phyloP scores from a whole-genome alignment of 2,888 invertebrate genomes.

The Lathronympha strigana region DNA sequence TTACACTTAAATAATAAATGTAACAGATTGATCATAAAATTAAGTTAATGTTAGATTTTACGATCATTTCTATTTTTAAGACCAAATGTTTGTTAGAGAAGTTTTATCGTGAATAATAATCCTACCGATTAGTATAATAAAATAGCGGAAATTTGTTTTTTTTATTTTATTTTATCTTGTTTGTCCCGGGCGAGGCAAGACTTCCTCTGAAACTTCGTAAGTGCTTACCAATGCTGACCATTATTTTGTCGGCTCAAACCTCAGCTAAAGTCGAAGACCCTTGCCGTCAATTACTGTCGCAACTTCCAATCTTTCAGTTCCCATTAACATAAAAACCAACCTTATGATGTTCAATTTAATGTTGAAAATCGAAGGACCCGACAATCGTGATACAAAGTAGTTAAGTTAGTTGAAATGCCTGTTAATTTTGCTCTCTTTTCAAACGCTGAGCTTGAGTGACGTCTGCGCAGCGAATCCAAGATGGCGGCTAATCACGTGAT shows the following conservation, averaged over 20 bases:
- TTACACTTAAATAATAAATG: too few species aligned
- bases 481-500: conserved; percentile 53
- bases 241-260: conserved; percentile 26
- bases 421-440: conserved; percentile 48
- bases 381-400: neutral
- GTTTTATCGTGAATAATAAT: too few species aligned
- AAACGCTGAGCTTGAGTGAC: conserved; percentile 54
- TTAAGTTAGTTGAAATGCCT: conserved; percentile 10
- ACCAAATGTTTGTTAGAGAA: too few species aligned
- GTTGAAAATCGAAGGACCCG: neutral
- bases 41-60: too few species aligned
- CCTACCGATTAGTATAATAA: too few species aligned
- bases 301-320: conserved; percentile 13
- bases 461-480: conserved; percentile 45
- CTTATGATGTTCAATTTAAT: neutral
- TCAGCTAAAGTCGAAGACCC: conserved; percentile 21
- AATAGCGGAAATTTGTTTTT: too few species aligned
- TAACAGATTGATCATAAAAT: too few species aligned
- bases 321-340: neutral
- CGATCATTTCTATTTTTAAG: too few species aligned
- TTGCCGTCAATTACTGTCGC: conserved; percentile 5
- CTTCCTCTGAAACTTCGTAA: conserved; percentile 23
- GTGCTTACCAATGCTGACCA: conserved; percentile 24
- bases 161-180: too few species aligned
- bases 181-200: too few species aligned